Base-by-base conservation (phyloP, 35 echinoderm and acorn worm species). In the Eucidaris tribuloides region DNA sequence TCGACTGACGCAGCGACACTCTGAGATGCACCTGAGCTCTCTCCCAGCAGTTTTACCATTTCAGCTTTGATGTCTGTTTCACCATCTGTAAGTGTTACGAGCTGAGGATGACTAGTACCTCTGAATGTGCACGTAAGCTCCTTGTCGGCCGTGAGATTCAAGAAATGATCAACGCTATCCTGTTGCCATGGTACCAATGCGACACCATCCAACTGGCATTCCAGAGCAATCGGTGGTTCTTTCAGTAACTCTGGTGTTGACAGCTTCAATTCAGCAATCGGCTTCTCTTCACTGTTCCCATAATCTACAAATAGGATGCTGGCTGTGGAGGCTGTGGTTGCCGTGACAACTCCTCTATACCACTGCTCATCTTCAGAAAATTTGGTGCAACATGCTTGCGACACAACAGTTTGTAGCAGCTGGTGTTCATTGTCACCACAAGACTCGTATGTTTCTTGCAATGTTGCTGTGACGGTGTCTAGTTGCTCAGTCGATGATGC, bases 261-360 rank as follows among this genome's bases (percentile, higher is more conserved):
- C 22, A 24, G 34, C 41, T 74, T 74, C 15, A 74, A 44, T 22
- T 74, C 68, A 74, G 11, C 44, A 7, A 74, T 41, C 35, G 41
- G 38, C 41, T 74, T 74, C 44, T 74, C 68, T 74, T 88, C 91
- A 23, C 79, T 71, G 56, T 93, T 93, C 17, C 91, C 91, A 83
- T 93, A 93, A 52, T 93, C 91, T 17, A 93, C 66, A 79, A 88
- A 93, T 18, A 71, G 81, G 32, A 84, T 80, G 32, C 60, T 78
- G 15, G 56, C 80, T 3, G 38, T 31, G 14, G 65, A 30, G 27
- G 76, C 79, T 27, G 42, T 66, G 14, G 62, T 57, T 18, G 80
- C 59, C 27, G 20, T 38, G 9, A 93, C 71, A 2, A 85, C 60
- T 58, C 71, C 89, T 52, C 89, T 74, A 58, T 91, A 91, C 82